A percentile compares a stretch with the other conserved stretches of the same genome.
Conservation (phyloP, 2,113 vertebrate species). For the Dipodomys ordii region DNA sequence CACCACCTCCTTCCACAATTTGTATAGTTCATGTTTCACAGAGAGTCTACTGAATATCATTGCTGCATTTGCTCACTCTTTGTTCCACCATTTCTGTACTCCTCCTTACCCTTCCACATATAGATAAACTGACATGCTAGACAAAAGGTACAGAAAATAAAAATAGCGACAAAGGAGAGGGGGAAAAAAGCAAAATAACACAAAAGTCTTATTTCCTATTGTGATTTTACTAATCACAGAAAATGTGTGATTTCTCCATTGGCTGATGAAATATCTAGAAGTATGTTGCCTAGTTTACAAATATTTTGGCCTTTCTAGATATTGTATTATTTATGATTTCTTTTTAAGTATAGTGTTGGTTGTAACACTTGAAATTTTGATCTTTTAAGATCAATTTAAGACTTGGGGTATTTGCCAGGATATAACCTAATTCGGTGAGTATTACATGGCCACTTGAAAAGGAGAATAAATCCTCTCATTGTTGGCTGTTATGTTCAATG, state of each 20-base stretch:
- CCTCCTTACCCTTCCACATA: too few species aligned
- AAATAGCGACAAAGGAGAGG: too few species aligned
- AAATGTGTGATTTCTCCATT: not conserved
- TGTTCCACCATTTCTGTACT: too few species aligned
- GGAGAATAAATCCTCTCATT: not conserved
- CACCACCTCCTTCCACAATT: too few species aligned
- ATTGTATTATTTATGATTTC: not conserved
- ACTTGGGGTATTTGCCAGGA: not conserved
- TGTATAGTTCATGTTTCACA: too few species aligned
- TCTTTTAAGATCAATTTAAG: conserved; percentile 21
- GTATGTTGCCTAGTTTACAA: not conserved
- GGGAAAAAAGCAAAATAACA: too few species aligned
- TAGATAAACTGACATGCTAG: too few species aligned
- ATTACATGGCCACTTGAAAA: not conserved
- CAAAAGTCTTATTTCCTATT: too few species aligned
- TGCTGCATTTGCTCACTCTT: too few species aligned
- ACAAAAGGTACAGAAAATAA: too few species aligned
- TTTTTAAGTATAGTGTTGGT: not conserved
- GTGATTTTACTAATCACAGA: too few species aligned
- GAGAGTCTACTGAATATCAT: too few species aligned
- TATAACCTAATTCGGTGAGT: not conserved
- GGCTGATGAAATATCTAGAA: not conserved
- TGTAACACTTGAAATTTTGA: not conserved
- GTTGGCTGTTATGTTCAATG: not conserved
- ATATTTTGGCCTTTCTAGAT: not conserved